These are phyloP conservation scores for Belgica antarctica DNA, from an alignment of 2,888 invertebrate genomes.

Conservation along the genomic window DNA sequence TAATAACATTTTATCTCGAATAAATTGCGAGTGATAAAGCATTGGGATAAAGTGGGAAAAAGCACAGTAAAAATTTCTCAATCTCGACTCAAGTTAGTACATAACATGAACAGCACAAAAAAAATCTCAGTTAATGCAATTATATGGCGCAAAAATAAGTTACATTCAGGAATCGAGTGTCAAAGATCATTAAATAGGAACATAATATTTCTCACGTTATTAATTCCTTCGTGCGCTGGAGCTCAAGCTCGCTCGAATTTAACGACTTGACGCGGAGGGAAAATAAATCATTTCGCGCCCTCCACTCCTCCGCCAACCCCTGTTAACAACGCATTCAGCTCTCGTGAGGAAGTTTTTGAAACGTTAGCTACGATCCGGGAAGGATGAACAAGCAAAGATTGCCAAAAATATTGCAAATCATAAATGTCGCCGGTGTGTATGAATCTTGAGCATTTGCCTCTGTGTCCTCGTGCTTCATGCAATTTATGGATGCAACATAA, in stretches of 20 bases:
- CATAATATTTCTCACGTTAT: constrained; percentile 39
- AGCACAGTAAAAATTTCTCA: not conserved
- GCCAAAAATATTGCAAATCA: constrained; percentile 22
- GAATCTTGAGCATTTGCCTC: not conserved
- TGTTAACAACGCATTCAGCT: not conserved
- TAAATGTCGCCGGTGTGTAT: constrained; percentile 9
- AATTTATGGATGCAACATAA: not conserved
- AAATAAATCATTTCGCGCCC: constrained; percentile 18
- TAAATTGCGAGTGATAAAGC: constrained; percentile 7
- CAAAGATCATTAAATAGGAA: constrained; percentile 41
- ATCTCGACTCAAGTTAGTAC: not conserved
- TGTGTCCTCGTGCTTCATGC: not conserved
- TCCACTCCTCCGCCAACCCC: not conserved
- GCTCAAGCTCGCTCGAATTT: not conserved
- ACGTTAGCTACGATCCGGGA: not conserved
- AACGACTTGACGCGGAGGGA: not conserved
- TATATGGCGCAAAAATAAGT: not conserved
- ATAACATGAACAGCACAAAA: not conserved
- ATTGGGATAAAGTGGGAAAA: not conserved
- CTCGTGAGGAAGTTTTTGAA: not conserved
- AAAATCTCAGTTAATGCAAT: not conserved
- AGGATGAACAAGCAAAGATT: not conserved
- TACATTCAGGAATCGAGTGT: constrained; percentile 31
- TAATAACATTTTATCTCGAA: constrained; percentile 20
- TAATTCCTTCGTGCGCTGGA: constrained; percentile 20